phyloP scores from a whole-genome alignment of 2,113 vertebrate species.

The Choloepus hoffmanni region DNA sequence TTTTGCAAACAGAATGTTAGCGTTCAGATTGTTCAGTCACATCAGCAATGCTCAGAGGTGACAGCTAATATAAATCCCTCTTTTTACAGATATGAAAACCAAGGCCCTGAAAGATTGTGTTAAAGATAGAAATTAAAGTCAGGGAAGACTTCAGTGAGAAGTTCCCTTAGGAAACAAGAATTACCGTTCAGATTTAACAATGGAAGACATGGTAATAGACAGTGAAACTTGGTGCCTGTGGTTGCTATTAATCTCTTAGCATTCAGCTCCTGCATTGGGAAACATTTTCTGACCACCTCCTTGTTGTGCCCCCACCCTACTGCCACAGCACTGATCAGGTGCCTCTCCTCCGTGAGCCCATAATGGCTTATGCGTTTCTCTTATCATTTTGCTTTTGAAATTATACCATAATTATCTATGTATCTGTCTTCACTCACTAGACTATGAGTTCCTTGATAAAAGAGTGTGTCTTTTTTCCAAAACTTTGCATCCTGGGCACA shows the following conservation, averaged over 20 bases:
- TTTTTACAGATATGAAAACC: neutral
- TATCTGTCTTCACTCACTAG: neutral
- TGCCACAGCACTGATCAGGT: neutral
- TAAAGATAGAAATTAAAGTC: neutral
- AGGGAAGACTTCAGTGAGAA: neutral
- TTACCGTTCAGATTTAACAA: neutral
- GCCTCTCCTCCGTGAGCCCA: neutral
- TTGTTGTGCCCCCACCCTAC: neutral
- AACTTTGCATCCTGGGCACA: neutral
- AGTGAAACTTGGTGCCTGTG: neutral
- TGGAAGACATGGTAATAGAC: neutral
- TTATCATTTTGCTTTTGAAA: slow-evolving; percentile 4
- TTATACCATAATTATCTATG: neutral
- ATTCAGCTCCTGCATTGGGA: neutral
- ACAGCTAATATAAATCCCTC: neutral
- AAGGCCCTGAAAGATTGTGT: too few relatives aligned
- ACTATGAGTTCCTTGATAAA: neutral
- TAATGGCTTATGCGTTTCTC: neutral
- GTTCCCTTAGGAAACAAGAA: neutral
- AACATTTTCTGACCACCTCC: neutral
- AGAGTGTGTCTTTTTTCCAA: neutral
- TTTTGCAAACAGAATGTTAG: neutral
- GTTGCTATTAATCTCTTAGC: neutral
- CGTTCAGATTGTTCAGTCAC: neutral
- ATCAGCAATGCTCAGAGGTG: neutral